Percentiles rank a stretch among this genome's conserved stretches.
phyloP scores from a whole-genome alignment of 2,113 vertebrate species.

The Phyllostomus hastatus region DNA sequence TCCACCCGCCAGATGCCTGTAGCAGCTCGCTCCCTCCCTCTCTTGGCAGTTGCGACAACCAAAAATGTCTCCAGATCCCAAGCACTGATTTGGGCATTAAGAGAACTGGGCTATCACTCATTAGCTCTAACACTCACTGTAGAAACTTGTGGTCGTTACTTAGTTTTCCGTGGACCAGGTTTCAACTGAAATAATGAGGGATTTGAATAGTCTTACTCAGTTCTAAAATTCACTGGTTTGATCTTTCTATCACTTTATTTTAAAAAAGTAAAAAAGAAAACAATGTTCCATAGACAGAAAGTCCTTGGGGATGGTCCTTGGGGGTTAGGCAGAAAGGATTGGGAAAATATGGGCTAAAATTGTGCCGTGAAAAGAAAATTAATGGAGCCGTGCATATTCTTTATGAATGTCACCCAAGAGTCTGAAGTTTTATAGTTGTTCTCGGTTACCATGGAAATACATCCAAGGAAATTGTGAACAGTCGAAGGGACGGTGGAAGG shows the following conservation, averaged over 20 bases:
- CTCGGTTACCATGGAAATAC: slow-evolving; percentile 1
- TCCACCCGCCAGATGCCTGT: not conserved
- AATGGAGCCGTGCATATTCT: not conserved
- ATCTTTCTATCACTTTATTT: not conserved
- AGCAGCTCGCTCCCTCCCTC: not conserved
- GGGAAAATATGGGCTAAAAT: not conserved
- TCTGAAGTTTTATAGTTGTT: slow-evolving; percentile 2
- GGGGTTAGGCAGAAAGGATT: not conserved
- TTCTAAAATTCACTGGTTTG: not conserved
- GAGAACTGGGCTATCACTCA: not conserved
- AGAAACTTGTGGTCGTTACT: not conserved
- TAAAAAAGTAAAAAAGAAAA: not conserved
- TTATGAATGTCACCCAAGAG: not conserved
- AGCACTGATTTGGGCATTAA: not conserved
- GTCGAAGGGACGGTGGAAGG: not conserved
- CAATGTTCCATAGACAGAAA: not conserved
- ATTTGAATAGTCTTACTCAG: not conserved
- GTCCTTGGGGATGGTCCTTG: not conserved
- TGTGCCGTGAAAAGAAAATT: not conserved
- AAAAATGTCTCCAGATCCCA: not conserved
- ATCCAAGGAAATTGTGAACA: not conserved
- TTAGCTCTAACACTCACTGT: not conserved
- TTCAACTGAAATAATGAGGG: not conserved
- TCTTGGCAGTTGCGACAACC: not conserved
- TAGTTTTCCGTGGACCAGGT: not conserved